Evolutionary conservation across 2,888 invertebrate genomes (phyloP).

Genomic region (Notocelia uddmanniana): DNA sequence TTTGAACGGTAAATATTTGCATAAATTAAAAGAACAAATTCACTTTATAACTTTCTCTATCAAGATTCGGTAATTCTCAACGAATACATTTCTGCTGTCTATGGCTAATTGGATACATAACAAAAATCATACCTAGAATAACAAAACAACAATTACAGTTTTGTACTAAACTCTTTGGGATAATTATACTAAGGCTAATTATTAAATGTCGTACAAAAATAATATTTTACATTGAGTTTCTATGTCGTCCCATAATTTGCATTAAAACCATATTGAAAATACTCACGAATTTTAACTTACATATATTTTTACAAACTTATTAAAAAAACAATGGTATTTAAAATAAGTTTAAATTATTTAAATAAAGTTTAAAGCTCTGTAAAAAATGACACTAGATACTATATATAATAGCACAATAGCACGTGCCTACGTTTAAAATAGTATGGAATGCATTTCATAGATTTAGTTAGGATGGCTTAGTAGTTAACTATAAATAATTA

Average conservation of each 20-base stretch:
- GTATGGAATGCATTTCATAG: constrained; percentile 15
- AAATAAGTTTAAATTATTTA: neutral
- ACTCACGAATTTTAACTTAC: too few species aligned
- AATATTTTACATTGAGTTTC: constrained; percentile 23
- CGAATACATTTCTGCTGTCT: constrained; percentile 2
- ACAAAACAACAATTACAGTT: constrained; percentile 36
- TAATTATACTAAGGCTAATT: constrained; percentile 35
- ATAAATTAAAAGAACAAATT: neutral
- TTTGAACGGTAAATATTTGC: neutral
- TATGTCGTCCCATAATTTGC: neutral
- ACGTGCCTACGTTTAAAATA: neutral
- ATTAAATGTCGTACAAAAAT: constrained; percentile 22
- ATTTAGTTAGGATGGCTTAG: neutral
- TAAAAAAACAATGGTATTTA: neutral
- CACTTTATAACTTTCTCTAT: neutral
- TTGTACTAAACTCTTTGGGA: constrained; percentile 59
- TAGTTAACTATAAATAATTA: too few species aligned
- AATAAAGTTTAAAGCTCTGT: constrained; percentile 21
- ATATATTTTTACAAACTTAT: too few species aligned
- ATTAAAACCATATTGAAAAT: neutral
- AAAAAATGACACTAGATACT: constrained; percentile 10
- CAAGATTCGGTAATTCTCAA: neutral
- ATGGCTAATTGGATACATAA: constrained; percentile 24
- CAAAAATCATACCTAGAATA: constrained; percentile 5
- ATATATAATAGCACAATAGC: too few species aligned